phyloP scores from a whole-genome alignment of 2,888 invertebrate species.

The Drosophila flavopinicola region DNA sequence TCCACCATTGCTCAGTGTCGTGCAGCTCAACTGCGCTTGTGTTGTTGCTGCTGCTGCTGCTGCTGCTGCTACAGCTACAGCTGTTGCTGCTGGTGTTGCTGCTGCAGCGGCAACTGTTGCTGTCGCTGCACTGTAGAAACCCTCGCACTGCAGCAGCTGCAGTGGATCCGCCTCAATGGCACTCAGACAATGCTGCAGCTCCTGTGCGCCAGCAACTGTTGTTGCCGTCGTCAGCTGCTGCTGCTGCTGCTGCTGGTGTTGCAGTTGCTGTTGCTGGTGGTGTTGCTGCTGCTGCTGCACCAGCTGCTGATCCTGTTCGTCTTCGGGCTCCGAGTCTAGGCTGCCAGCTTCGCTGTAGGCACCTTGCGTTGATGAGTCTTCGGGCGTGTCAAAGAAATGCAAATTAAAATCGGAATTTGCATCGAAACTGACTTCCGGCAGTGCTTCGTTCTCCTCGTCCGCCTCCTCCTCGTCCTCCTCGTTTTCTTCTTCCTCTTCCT shows the following conservation, averaged over 20 bases:
- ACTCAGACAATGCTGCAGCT: constrained; percentile 64
- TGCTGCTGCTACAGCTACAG: constrained; percentile 30
- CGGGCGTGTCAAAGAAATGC: constrained; percentile 90
- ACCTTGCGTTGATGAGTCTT: constrained; percentile 88
- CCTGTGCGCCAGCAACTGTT: constrained; percentile 33
- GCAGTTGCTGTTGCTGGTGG: constrained; percentile 33
- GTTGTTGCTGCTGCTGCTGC: constrained; percentile 43
- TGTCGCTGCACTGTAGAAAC: constrained; percentile 47
- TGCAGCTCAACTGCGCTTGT: constrained; percentile 61
- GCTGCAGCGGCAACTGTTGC: constrained; percentile 34
- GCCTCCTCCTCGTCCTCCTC: constrained; percentile 20
- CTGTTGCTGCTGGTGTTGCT: constrained; percentile 33
- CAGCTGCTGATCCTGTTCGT: constrained; percentile 32
- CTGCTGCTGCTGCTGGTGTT: constrained; percentile 29
- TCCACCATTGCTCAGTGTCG: constrained; percentile 82
- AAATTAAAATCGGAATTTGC: constrained; percentile 91
- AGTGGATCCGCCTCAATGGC: constrained; percentile 75
- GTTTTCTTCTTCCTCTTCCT: constrained; percentile 4
- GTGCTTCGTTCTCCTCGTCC: constrained; percentile 64
- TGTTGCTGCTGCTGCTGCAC: constrained; percentile 23
- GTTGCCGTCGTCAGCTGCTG: constrained; percentile 22
- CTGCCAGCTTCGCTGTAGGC: constrained; percentile 88
- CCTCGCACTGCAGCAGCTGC: constrained; percentile 72
- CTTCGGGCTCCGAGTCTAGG: constrained; percentile 85
- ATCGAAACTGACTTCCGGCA: constrained; percentile 88